A percentile compares a stretch with the other conserved stretches of the same genome.
Conservation (phyloP, 2,113 vertebrate genomes). For the Pterocles orientalis region DNA sequence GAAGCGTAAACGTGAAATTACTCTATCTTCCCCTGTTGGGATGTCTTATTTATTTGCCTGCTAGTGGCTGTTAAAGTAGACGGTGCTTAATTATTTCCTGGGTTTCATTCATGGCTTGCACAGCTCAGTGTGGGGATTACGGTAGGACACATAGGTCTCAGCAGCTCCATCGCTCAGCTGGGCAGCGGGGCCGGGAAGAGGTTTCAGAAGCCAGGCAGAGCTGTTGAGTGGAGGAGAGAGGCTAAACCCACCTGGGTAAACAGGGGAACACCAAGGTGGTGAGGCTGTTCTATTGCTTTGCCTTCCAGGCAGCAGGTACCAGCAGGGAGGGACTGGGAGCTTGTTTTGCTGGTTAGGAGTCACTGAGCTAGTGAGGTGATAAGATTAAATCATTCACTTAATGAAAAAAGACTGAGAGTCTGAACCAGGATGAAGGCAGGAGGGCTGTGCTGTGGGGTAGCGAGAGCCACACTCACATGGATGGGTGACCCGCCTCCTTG, state of each 20-base stretch:
- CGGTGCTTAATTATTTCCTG: constrained; percentile 20
- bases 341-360: background rate
- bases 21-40: constrained; percentile 17
- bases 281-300: background rate
- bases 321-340: background rate
- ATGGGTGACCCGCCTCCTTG: background rate
- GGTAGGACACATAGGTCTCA: background rate
- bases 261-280: fast-evolving
- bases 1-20: constrained; percentile 23
- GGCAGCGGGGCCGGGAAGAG: background rate
- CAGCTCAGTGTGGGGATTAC: background rate
- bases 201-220: background rate
- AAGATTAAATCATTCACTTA: background rate
- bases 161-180: background rate
- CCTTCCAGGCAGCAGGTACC: background rate
- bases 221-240: background rate
- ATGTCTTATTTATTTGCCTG: constrained; percentile 56
- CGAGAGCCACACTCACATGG: fast-evolving
- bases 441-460: background rate
- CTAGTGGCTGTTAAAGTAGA: background rate
- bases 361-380: background rate
- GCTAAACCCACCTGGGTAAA: background rate
- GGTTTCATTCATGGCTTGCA: background rate
- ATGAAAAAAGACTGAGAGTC: background rate
- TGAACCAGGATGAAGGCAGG: background rate